phyloP scores from a whole-genome alignment of 2,113 vertebrate species.

The Notothenia coriiceps region DNA sequence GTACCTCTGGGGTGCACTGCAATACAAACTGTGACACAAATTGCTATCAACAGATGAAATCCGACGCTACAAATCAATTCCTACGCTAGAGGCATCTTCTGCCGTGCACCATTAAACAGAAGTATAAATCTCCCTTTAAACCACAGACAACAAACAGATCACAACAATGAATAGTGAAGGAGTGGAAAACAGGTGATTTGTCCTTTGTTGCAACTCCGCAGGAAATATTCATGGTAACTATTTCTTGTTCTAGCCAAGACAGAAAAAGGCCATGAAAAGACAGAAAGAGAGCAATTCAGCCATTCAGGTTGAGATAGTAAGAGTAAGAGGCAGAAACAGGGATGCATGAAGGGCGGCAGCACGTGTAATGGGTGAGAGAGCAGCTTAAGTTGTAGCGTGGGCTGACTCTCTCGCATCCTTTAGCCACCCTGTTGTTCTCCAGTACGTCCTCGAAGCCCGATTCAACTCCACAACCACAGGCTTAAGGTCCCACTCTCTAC shows the following conservation, averaged over 20 bases:
- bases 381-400: constrained; percentile 27
- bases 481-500: constrained; percentile 30
- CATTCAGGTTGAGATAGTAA: neutral
- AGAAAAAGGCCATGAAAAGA: neutral
- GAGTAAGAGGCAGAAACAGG: neutral
- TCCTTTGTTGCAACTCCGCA: neutral
- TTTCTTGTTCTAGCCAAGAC: neutral
- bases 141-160: constrained; percentile 22
- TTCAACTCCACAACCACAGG: constrained; percentile 28
- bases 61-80: constrained; percentile 24
- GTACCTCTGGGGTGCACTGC: neutral
- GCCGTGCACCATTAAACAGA: neutral
- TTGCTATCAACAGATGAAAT: constrained; percentile 22
- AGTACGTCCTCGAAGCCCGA: constrained; percentile 14
- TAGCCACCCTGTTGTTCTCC: constrained; percentile 31
- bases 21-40: constrained; percentile 25
- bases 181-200: constrained; percentile 25
- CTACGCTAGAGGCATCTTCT: neutral
- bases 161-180: neutral
- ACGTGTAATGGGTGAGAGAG: constrained; percentile 15
- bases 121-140: constrained; percentile 27
- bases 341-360: constrained; percentile 18
- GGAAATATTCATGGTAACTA: neutral
- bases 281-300: neutral
- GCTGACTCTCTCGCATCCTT: constrained; percentile 12